Percentiles rank a stretch among this genome's conserved stretches.
Conservation (phyloP, 1,140 invertebrate species). For the Cydia pomonella region DNA sequence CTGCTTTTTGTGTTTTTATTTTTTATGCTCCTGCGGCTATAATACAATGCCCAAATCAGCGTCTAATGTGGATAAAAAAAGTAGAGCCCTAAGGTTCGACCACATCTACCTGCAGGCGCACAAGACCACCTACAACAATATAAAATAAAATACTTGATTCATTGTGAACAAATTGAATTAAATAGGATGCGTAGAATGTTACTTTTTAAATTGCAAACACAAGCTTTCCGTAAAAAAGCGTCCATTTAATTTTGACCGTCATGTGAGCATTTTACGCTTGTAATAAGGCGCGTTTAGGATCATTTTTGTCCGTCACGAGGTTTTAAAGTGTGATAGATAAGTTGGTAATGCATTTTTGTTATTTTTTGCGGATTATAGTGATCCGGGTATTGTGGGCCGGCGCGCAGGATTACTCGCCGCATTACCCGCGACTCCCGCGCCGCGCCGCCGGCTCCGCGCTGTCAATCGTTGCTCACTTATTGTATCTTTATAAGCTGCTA, state of each 20-base stretch:
- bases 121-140: constrained; percentile 57
- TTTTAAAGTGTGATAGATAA: constrained; percentile 11
- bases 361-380: constrained; percentile 75
- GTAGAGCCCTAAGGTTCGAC: not conserved
- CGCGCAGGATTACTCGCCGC: constrained; percentile 74
- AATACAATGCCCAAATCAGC: not conserved
- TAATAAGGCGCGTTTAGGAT: constrained; percentile 8
- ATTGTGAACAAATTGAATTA: constrained; percentile 75
- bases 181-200: constrained; percentile 49
- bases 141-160: constrained; percentile 53
- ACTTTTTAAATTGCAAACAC: constrained; percentile 44
- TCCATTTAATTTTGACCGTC: constrained; percentile 42
- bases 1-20: not conserved
- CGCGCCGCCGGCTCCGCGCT: constrained; percentile 59
- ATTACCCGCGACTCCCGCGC: constrained; percentile 58
- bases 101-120: constrained; percentile 47
- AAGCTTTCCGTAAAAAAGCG: constrained; percentile 40
- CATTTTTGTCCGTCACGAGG: constrained; percentile 37
- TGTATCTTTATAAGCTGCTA: constrained; percentile 34
- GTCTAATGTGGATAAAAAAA: constrained; percentile 5
- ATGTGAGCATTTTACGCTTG: not conserved
- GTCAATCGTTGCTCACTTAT: constrained; percentile 71
- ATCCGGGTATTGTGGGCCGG: constrained; percentile 57
- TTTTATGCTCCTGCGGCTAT: not conserved
- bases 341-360: constrained; percentile 50